Evolutionary conservation across 2,888 invertebrate species (phyloP), one percentile per base, ranked within the genome.

Genomic region (Drosophila longiperda): DNA sequence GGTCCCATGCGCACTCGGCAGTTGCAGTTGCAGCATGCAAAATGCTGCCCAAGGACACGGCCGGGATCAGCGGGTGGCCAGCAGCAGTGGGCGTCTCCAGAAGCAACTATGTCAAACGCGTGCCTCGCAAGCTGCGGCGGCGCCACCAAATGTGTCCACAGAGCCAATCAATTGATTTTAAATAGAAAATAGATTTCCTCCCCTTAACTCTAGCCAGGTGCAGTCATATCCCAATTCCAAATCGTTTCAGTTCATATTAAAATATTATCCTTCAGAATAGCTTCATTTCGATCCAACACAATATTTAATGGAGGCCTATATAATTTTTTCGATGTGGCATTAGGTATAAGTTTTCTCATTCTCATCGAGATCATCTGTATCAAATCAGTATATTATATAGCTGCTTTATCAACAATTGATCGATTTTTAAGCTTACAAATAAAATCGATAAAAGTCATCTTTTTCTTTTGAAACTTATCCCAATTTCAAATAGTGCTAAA

Each of bases 11-110:
- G 53, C 70, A 42, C 33, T 40, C 62, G 77, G 26, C 61, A 61
- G 66, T 74, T 64, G 67, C 75, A 89, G 23, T 89, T 84, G 29
- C 29, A 84, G 73, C 85, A 73, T 71, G 58, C 58, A 62, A 60
- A 54, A 38, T 59, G 38, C 60, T 40, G 72, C 78, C 66, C 79
- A 79, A 79, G 82, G 82, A 65, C 61, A 23, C n/a, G 32, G 32
- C 49, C 58, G 45, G 34, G 36, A 34, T 36, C 83, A 66, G 65
- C 76, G 83, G 80, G 81, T 52, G 83, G 59, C 49, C 49, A 15
- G 73, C 68, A 57, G 9, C 26, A 36, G 15, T 29, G 58, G 63
- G 60, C 55, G 72, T 50, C 60, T 34, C 17, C 23, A 38, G 45
- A 32, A 38, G 49, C 65, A 70, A 20, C 50, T 34, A 42, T 15